Evolutionary conservation across 92 coral and sea anemone species (phyloP).

Genomic region (Micromussa lordhowensis): DNA sequence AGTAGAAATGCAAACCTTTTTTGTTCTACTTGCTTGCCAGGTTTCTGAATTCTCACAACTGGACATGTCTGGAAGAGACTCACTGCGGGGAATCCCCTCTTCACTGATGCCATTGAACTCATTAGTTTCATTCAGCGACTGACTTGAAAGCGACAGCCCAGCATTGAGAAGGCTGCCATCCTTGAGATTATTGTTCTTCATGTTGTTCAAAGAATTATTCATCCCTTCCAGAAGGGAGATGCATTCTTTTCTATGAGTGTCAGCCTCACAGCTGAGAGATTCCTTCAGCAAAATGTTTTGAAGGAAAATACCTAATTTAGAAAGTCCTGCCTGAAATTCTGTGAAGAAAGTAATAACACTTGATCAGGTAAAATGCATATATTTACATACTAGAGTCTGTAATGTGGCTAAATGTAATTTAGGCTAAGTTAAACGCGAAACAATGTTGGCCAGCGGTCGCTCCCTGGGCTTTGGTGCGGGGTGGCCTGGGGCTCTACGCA

Average conservation of each 20-base stretch:
- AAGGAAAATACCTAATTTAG: conserved; percentile 75
- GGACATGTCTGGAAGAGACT: conserved; percentile 81
- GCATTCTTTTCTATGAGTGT: conserved; percentile 77
- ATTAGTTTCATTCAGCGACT: conserved; percentile 67
- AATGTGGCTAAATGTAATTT: no score
- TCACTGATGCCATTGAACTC: conserved; percentile 58
- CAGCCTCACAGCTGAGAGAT: conserved; percentile 83
- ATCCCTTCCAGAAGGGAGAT: conserved; percentile 72
- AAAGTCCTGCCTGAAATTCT: conserved; percentile 75
- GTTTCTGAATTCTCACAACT: conserved; percentile 26
- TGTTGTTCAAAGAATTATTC: conserved; percentile 66
- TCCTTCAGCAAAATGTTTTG: conserved; percentile 81
- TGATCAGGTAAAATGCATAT: background rate
- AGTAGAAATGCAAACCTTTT: conserved; percentile 34
- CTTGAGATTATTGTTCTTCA: conserved; percentile 46
- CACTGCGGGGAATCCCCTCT: conserved; percentile 77
- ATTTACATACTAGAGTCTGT: background rate
- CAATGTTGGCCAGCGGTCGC: no score
- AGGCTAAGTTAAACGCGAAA: no score
- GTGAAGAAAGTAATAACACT: background rate
- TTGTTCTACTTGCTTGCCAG: conserved; percentile 49
- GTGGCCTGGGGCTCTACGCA: no score
- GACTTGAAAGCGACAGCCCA: conserved; percentile 82
- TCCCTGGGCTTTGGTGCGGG: no score
- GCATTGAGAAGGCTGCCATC: conserved; percentile 60